These are phyloP conservation scores for Heterotilapia buettikoferi DNA, from an alignment of 2,113 vertebrate species.

Conservation along the genomic window DNA sequence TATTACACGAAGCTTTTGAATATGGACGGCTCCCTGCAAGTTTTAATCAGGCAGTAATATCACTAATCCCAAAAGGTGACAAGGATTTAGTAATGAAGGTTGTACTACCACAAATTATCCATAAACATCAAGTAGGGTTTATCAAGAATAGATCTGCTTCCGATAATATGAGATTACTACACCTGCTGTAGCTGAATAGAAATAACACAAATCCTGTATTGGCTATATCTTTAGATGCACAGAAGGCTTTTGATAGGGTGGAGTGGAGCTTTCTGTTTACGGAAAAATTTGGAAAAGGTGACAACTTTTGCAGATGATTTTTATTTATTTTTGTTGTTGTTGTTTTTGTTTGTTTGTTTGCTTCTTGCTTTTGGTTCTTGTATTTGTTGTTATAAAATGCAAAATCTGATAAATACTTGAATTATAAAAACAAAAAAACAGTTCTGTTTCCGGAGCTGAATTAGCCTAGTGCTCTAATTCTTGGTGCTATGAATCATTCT, in stretches of 20 bases:
- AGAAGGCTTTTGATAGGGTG: neutral
- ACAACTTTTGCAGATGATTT: neutral
- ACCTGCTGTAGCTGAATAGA: neutral
- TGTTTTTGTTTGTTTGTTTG: neutral
- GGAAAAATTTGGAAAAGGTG: neutral
- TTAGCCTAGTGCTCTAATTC: neutral
- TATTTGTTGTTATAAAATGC: neutral
- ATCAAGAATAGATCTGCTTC: neutral
- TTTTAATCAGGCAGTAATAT: neutral
- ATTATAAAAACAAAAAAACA: accelerated
- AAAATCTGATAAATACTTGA: accelerated
- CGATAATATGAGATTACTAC: neutral
- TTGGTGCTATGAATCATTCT: neutral
- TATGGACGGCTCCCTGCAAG: neutral
- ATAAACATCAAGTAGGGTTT: neutral
- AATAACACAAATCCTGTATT: neutral
- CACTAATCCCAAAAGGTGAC: neutral
- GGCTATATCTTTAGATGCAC: neutral
- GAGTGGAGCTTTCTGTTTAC: neutral
- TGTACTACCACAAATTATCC: neutral
- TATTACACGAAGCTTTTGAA: neutral
- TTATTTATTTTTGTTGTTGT: neutral
- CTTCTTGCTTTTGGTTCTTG: neutral
- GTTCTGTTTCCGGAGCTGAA: neutral
- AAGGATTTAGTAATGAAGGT: neutral